These are phyloP conservation scores for Anhinga anhinga DNA, from an alignment of 2,113 vertebrate genomes.

Conservation along the genomic window DNA sequence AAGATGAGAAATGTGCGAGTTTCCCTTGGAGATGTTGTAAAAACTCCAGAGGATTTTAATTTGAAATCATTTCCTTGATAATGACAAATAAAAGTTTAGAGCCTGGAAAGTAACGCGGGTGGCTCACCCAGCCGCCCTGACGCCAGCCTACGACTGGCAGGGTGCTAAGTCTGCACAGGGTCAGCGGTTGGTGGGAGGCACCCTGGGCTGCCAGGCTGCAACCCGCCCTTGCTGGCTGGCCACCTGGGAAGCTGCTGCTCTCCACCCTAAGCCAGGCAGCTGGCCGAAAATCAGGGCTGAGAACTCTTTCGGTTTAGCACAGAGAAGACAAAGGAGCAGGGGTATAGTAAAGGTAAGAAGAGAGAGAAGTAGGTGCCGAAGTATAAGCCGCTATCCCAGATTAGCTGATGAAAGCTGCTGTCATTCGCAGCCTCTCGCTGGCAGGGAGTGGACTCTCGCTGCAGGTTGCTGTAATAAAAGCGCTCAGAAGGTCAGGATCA, in stretches of 20 bases:
- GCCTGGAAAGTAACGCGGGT: background rate
- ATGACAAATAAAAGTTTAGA: background rate
- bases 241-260: background rate
- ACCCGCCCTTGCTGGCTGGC: background rate
- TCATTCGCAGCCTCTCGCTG: background rate
- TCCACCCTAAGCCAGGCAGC: background rate
- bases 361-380: background rate
- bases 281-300: background rate
- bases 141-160: rapidly evolving
- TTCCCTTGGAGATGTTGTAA: background rate
- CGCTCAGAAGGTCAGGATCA: rapidly evolving
- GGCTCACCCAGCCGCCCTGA: background rate
- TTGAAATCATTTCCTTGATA: background rate
- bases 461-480: background rate
- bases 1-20: background rate
- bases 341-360: background rate
- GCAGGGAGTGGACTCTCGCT: background rate
- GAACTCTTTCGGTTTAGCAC: background rate
- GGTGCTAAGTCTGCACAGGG: background rate
- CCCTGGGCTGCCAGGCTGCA: background rate
- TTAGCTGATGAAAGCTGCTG: background rate
- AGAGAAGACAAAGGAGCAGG: background rate
- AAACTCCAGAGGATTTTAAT: background rate
- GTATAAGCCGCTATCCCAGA: background rate
- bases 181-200: background rate